Evolutionary conservation across 30 jellyfish, hydroid and myxozoan species (phyloP).

Genomic region (Cassiopea xamachana): DNA sequence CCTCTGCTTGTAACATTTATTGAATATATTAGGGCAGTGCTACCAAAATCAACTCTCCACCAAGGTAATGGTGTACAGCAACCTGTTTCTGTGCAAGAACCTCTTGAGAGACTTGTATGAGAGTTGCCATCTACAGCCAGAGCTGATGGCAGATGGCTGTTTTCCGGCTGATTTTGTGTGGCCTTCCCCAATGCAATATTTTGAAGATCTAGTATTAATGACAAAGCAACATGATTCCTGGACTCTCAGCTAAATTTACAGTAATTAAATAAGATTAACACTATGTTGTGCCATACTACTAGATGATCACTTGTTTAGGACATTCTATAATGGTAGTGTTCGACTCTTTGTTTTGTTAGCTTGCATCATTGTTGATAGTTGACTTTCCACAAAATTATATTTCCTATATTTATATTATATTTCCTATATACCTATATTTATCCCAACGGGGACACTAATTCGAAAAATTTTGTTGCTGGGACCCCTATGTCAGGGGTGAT

Average conservation of each 20-base stretch:
- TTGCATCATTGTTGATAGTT: no score
- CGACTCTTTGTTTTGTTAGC: no score
- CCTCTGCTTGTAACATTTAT: slow-evolving; percentile 53
- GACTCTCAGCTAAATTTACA: no score
- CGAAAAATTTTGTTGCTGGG: no score
- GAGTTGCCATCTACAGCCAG: slow-evolving; percentile 57
- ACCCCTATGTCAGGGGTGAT: no score
- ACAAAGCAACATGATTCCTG: no score
- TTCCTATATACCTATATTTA: no score
- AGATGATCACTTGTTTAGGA: no score
- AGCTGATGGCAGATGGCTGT: background rate
- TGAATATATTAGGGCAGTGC: slow-evolving; percentile 33
- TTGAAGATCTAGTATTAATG: background rate
- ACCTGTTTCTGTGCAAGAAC: slow-evolving; percentile 49
- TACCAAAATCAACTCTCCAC: slow-evolving; percentile 72
- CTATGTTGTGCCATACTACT: background rate
- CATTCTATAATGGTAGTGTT: no score
- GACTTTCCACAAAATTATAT: no score
- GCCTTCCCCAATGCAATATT: slow-evolving; percentile 57
- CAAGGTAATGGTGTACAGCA: slow-evolving; percentile 43
- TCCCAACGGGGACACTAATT: no score
- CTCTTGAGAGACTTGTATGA: background rate
- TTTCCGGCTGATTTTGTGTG: background rate
- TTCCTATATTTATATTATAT: no score
- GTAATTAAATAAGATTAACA: background rate